phyloP scores from a whole-genome alignment of 2,113 vertebrate species.

The Crotalus helleri region DNA sequence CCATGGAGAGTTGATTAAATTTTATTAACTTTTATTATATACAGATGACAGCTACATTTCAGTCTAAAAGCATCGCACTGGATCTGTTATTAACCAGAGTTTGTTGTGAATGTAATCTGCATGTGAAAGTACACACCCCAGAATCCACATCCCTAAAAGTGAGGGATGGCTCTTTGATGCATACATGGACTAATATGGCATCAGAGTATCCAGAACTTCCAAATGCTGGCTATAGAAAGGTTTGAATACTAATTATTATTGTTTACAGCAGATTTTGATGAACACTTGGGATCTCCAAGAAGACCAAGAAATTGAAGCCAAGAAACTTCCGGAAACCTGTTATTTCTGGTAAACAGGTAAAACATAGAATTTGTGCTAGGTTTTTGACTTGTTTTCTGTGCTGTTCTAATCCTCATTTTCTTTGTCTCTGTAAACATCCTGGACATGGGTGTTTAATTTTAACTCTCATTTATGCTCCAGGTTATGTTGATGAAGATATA shows the following conservation, averaged over 20 bases:
- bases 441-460: not conserved
- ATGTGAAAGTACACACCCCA: not conserved
- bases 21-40: not conserved
- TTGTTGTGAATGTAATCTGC: not conserved
- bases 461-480: not conserved
- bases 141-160: not conserved
- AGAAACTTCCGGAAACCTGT: not conserved
- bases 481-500: not conserved
- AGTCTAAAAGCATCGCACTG: not conserved
- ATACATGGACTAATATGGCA: not conserved
- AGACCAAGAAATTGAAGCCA: not conserved
- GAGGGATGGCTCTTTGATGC: not conserved
- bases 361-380: not conserved
- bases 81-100: not conserved
- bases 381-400: not conserved
- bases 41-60: not conserved
- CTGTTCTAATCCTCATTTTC: not conserved
- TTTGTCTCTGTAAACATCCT: not conserved
- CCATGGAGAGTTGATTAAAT: not conserved
- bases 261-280: not conserved
- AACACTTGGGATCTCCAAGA: not conserved
- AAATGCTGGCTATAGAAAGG: not conserved
- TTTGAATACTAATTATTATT: not conserved
- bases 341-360: not conserved
- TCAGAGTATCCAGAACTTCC: not conserved